phyloP scores from a whole-genome alignment of 1,140 invertebrate species.

The Lordiphosa clarofinis region DNA sequence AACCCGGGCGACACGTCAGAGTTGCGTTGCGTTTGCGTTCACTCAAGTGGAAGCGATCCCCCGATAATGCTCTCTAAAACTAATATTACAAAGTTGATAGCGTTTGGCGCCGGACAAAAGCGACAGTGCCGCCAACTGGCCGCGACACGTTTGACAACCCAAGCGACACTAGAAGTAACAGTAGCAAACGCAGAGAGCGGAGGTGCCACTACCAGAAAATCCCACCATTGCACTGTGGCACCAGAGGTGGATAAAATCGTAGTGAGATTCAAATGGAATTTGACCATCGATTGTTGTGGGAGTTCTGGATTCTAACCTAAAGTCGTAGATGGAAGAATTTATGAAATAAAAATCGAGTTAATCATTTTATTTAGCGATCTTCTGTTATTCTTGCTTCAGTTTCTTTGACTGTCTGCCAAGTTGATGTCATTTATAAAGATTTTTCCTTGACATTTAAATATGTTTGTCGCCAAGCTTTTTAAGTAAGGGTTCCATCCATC shows the following conservation, averaged over 20 bases:
- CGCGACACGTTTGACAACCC: conserved; percentile 78
- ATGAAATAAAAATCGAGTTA: too few species aligned
- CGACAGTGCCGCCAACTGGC: conserved; percentile 77
- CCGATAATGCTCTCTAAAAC: conserved; percentile 77
- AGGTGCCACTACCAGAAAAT: conserved; percentile 13
- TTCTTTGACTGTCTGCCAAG: too few species aligned
- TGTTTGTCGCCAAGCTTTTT: too few species aligned
- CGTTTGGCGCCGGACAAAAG: conserved; percentile 74
- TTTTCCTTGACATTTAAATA: too few species aligned
- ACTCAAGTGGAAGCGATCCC: conserved; percentile 75
- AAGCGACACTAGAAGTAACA: conserved; percentile 44
- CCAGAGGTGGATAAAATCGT: background rate
- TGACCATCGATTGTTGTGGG: too few species aligned
- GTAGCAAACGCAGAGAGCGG: conserved; percentile 11
- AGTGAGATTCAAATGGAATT: background rate
- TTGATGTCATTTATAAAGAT: too few species aligned
- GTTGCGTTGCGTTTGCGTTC: conserved; percentile 30
- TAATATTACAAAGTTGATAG: conserved; percentile 78
- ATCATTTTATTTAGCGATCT: too few species aligned
- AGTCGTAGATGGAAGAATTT: too few species aligned
- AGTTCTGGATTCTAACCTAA: too few species aligned
- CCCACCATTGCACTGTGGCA: conserved; percentile 37
- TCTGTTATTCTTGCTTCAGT: too few species aligned
- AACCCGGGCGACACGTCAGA: conserved; percentile 20
- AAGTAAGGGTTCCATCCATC: too few species aligned